Percentiles rank a stretch among this genome's conserved stretches.
Conservation (phyloP, 2,888 invertebrate genomes). For the Gymnoscelis rufifasciata region DNA sequence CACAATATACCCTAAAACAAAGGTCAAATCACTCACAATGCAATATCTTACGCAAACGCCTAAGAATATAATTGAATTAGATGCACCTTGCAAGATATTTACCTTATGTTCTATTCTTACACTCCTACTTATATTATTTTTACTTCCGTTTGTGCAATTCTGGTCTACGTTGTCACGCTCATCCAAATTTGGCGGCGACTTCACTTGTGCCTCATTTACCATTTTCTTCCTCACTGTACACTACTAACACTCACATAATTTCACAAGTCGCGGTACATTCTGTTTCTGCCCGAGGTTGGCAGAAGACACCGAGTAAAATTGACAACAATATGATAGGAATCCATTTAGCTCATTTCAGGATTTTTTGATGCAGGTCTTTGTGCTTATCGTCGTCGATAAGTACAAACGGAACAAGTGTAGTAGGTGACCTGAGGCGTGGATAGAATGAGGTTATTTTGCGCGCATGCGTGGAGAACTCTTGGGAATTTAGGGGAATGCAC, state of each 20-base stretch:
- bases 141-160: slow-evolving; percentile 44
- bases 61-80: slow-evolving; percentile 16
- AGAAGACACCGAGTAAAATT: slow-evolving; percentile 9
- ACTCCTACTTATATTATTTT: slow-evolving; percentile 49
- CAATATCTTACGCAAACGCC: slow-evolving; percentile 6
- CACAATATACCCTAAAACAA: slow-evolving; percentile 79
- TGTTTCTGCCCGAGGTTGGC: slow-evolving; percentile 21
- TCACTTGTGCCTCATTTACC: slow-evolving; percentile 73
- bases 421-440: slow-evolving; percentile 66
- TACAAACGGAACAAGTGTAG: slow-evolving; percentile 52
- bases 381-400: slow-evolving; percentile 28
- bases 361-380: slow-evolving; percentile 11
- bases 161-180: slow-evolving; percentile 47
- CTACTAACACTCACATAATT: slow-evolving; percentile 53
- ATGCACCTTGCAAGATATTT: slow-evolving; percentile 14
- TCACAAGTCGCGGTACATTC: slow-evolving; percentile 34
- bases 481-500: slow-evolving; percentile 26
- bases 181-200: slow-evolving; percentile 63
- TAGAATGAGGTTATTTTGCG: slow-evolving; percentile 67
- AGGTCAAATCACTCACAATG: slow-evolving; percentile 9
- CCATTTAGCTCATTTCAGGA: slow-evolving; percentile 25
- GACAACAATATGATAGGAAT: slow-evolving; percentile 12
- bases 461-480: slow-evolving; percentile 61
- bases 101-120: slow-evolving; percentile 69
- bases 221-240: slow-evolving; percentile 61